Base-by-base conservation (phyloP, 2,888 invertebrate genomes). In the Cheilosia impressa region DNA sequence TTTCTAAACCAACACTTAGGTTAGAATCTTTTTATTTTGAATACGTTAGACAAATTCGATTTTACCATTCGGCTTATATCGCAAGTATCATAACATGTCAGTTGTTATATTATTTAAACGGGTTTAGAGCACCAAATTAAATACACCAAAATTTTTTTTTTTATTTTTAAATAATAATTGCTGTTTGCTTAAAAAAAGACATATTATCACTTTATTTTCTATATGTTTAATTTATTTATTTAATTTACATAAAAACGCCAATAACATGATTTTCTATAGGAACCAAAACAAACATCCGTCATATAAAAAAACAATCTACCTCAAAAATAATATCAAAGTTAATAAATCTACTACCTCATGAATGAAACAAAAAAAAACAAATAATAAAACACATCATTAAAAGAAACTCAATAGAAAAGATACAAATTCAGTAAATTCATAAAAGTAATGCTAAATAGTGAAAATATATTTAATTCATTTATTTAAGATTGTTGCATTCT, bases 341-440 rank as follows among this genome's bases (percentile, higher is more conserved):
- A 31, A 57, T n/a, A 55, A 31, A 2, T 62, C 47, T 53, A 52
- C 62, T 73, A 73, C 73, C 73, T 73, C 73, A 43, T 43, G 15
- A 58, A 50, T 50, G 34, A 24, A 58, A n/a, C n/a, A 7, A 6
- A 27, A 6, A 6, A 27, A 27, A 60, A 17, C 2, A 47, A 47
- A 47, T 47, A 47, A 47, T 52, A 52, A 43, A 72, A 38, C 24
- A 52, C 22, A 53, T 9, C 27, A 60, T 27, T 17, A 41, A 50
- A 41, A 60, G n/a, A 45, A 55, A 45, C 27, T 45, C 73, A 73
- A 73, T 63, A 73, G 63, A 43, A 27, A 27, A 41, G 9, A 50
- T 53, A 58, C 45, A 58, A 50, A 24, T 45, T 7, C 34, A 34
- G 15, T 45, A 0, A 38, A 38, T 38, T 38, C 38, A 38, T 13